Evolutionary conservation across 2,797 vertebrate species (phyloP), one percentile per base, ranked within the genome.

Genomic region (Poecilia picta): DNA sequence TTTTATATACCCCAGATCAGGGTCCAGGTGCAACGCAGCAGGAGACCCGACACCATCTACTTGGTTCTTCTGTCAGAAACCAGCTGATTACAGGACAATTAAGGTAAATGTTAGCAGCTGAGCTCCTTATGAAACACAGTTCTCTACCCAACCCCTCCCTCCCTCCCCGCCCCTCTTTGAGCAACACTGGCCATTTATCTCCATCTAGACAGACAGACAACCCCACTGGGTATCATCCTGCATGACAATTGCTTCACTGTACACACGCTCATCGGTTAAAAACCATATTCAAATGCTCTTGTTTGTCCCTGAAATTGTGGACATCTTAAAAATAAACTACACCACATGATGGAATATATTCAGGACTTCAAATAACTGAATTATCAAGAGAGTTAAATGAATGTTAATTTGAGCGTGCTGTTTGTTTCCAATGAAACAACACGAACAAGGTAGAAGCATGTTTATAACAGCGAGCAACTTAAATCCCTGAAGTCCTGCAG

Each of bases 41-140:
- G 83, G 91, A 76, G 74, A 78, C 28, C 31, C 53, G 77, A 2
- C 39, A 41, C 12, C 68, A 59, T 28, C 41, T 36, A 45, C n/a
- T 3, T 6, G 43, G 41, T 78, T 74, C 83, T 62, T 83, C 55
- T 80, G 71, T 80, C 11, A 77, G 77, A 93, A 91, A 90, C 72
- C 83, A 33, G 5, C 74, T 87, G 89, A 94, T 94, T 93, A 87
- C 91, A 55, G 85, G 79, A 90, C 90, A 93, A 93, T 94, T 93
- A 91, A 76, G 86, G 90, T 93, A 93, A 94, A 93, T 90, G 89
- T 85, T 91, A 89, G 79, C 94, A 91, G 93, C 80, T 82, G 68
- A 83, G 83, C 83, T 82, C 74, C 78, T 82, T 88, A 85, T 85
- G 70, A 87, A 90, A 92, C 90, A 81, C 81, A 75, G 80, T 23